A percentile compares a stretch with the other conserved stretches of the same genome.
Conservation (phyloP, 2,888 invertebrate species). For the Meghimatium bilineatum region DNA sequence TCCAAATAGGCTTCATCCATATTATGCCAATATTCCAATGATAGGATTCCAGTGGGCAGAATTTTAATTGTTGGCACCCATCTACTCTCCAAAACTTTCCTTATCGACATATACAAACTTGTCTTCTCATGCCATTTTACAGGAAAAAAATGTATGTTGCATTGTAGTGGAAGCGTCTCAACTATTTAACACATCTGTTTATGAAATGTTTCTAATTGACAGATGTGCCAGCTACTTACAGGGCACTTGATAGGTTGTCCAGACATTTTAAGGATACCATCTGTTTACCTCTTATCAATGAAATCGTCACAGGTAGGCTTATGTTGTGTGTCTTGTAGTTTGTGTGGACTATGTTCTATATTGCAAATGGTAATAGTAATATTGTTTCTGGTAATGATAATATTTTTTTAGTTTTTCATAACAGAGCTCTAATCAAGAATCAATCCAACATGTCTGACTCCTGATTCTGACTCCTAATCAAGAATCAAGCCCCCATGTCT, state of each 20-base stretch:
- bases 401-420: neutral
- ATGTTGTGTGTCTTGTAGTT: neutral
- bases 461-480: too few species aligned
- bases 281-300: slow-evolving; percentile 42
- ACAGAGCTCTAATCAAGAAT: neutral
- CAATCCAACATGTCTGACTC: neutral
- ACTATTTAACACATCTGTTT: neutral
- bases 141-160: too few species aligned
- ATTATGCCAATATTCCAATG: too few species aligned
- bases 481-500: too few species aligned
- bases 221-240: slow-evolving; percentile 47
- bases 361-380: neutral
- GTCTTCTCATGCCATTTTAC: too few species aligned
- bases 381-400: neutral
- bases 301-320: slow-evolving; percentile 43
- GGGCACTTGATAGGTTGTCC: slow-evolving; percentile 49
- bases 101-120: too few species aligned
- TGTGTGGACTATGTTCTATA: too few species aligned
- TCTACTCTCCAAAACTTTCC: too few species aligned
- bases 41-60: too few species aligned
- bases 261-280: slow-evolving; percentile 48
- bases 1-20: too few species aligned
- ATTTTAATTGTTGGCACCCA: too few species aligned
- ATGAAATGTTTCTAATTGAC: neutral
- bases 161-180: neutral